These are phyloP conservation scores for Buphagus erythrorhynchus DNA, from an alignment of 2,797 vertebrate genomes.

Conservation along the genomic window DNA sequence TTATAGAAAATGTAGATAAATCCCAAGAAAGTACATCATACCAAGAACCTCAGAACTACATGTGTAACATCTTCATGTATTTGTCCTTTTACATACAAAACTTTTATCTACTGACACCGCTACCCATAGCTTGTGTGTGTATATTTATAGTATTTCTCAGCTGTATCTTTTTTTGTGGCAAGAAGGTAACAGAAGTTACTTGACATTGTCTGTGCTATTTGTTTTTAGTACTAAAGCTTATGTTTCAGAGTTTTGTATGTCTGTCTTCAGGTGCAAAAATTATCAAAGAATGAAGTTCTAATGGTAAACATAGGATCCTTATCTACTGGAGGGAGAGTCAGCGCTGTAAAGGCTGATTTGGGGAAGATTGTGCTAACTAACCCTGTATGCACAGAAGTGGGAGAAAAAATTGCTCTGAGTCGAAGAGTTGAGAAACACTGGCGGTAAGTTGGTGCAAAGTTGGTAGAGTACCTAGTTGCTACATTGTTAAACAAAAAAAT, in stretches of 20 bases:
- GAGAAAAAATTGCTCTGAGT: slow-evolving; percentile 98
- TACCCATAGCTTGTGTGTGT: neutral
- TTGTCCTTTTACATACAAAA: neutral
- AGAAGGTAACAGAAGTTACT: neutral
- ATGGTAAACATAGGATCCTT: slow-evolving; percentile 99
- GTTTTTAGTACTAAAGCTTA: neutral
- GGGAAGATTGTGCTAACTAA: slow-evolving; percentile 99
- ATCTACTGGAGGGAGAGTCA: slow-evolving; percentile 96
- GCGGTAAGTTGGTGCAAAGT: slow-evolving; percentile 84
- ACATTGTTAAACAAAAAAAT: neutral
- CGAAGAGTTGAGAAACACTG: slow-evolving; percentile 98
- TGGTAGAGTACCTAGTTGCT: neutral
- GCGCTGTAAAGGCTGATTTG: slow-evolving; percentile 96
- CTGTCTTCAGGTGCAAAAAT: slow-evolving; percentile 91
- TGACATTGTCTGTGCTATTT: neutral
- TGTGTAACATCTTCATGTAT: neutral
- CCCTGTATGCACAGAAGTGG: slow-evolving; percentile 97
- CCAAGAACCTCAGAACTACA: neutral
- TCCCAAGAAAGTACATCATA: neutral
- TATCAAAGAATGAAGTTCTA: slow-evolving; percentile 97
- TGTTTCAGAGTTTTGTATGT: neutral
- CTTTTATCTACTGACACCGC: neutral
- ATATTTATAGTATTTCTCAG: neutral
- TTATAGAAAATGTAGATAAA: neutral
- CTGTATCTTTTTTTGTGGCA: neutral